Evolutionary conservation across 2,888 invertebrate genomes (phyloP).

Genomic region (Sympetrum striolatum): DNA sequence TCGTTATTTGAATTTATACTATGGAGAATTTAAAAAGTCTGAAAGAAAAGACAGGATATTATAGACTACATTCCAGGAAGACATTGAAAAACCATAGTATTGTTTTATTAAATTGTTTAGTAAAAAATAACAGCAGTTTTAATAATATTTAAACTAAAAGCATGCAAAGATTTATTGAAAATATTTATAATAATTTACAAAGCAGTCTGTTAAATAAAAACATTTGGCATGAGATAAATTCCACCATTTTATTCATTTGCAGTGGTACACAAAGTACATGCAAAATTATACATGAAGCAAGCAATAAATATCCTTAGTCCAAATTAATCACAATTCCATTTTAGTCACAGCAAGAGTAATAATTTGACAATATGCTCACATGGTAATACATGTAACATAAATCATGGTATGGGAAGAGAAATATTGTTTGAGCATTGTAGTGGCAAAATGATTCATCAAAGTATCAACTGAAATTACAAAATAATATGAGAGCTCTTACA

Average conservation of each 20-base stretch:
- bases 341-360: neutral
- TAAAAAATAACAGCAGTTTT: neutral
- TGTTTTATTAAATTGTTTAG: neutral
- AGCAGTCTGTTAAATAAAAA: neutral
- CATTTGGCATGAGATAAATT: neutral
- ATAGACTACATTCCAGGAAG: no score
- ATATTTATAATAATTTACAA: neutral
- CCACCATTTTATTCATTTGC: neutral
- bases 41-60: no score
- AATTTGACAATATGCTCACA: neutral
- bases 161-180: neutral
- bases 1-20: no score
- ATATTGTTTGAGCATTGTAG: neutral
- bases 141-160: no score
- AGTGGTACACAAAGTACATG: neutral
- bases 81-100: no score
- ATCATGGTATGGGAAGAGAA: neutral
- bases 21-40: no score
- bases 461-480: neutral
- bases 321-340: neutral
- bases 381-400: neutral
- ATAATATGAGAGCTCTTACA: neutral
- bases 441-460: neutral
- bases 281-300: constrained; percentile 29
- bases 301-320: neutral